phyloP scores from a whole-genome alignment of 2,888 invertebrate genomes.

The Melinaea menophilus region DNA sequence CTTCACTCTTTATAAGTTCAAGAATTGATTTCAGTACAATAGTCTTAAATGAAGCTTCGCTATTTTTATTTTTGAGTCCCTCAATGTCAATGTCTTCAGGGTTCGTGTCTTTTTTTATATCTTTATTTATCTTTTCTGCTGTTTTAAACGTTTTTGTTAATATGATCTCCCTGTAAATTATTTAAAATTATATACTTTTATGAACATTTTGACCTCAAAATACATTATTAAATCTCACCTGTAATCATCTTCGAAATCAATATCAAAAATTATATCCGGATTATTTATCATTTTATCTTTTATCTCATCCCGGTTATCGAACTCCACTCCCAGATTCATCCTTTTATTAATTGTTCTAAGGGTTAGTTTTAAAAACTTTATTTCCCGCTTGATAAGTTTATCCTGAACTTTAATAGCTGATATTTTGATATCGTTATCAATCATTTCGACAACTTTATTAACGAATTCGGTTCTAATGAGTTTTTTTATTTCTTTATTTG shows the following conservation, averaged over 20 bases:
- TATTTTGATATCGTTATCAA: too few relatives aligned
- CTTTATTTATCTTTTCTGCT: too few relatives aligned
- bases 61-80: too few relatives aligned
- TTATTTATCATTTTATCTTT: conserved; percentile 2
- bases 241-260: neutral
- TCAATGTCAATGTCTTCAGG: too few relatives aligned
- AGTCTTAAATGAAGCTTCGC: too few relatives aligned
- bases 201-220: too few relatives aligned
- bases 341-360: neutral
- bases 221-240: neutral
- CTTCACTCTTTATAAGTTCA: too few relatives aligned
- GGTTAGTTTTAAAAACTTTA: neutral
- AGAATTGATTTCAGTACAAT: too few relatives aligned
- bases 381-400: neutral
- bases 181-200: neutral
- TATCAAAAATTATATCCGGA: conserved; percentile 2
- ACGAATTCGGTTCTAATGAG: too few relatives aligned
- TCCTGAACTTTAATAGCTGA: neutral
- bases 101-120: too few relatives aligned
- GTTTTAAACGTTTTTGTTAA: too few relatives aligned
- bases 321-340: neutral
- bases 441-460: too few relatives aligned
- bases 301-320: neutral
- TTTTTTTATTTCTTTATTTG: neutral
- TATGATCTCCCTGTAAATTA: neutral